Conservation (phyloP, 2,797 vertebrate species). For the Pangasius macronema region DNA sequence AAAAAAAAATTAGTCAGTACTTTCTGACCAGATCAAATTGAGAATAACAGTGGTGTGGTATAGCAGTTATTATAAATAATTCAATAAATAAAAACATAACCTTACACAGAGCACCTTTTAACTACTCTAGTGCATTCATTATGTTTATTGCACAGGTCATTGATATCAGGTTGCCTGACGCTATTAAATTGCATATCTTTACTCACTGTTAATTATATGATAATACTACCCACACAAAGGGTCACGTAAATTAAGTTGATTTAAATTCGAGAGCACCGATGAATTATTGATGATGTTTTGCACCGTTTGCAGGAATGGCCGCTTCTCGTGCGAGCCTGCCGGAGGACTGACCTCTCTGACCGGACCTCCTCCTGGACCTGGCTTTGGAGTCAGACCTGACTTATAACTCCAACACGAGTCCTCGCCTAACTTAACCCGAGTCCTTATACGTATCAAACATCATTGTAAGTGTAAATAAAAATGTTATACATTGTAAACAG, state of each 20-base stretch:
- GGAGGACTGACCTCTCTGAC: constrained; percentile 91
- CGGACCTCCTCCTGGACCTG: constrained; percentile 89
- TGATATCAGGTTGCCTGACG: not conserved
- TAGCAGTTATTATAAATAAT: not conserved
- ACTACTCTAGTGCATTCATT: not conserved
- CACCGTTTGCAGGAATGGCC: constrained; percentile 77
- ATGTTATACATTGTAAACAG: constrained; percentile 42
- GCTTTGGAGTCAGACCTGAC: constrained; percentile 89
- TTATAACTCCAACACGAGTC: constrained; percentile 71
- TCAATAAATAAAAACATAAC: not conserved
- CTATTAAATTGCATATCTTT: not conserved
- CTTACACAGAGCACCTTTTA: too few relatives aligned
- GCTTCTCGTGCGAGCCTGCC: constrained; percentile 96
- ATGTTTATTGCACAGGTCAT: not conserved
- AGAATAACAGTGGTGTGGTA: not conserved
- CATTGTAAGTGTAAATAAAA: constrained; percentile 60
- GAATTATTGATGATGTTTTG: constrained; percentile 21
- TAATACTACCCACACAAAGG: constrained; percentile 5
- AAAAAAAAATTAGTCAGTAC: not conserved
- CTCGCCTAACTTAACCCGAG: constrained; percentile 49
- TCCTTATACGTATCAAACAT: constrained; percentile 56
- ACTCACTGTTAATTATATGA: not conserved
- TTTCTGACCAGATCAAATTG: not conserved
- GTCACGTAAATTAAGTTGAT: not conserved
- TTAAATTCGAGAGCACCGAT: constrained; percentile 7